Percentiles rank a stretch among this genome's conserved stretches.
Conservation (phyloP, 2,113 vertebrate species). For the pig (Sus scrofa) region DNA sequence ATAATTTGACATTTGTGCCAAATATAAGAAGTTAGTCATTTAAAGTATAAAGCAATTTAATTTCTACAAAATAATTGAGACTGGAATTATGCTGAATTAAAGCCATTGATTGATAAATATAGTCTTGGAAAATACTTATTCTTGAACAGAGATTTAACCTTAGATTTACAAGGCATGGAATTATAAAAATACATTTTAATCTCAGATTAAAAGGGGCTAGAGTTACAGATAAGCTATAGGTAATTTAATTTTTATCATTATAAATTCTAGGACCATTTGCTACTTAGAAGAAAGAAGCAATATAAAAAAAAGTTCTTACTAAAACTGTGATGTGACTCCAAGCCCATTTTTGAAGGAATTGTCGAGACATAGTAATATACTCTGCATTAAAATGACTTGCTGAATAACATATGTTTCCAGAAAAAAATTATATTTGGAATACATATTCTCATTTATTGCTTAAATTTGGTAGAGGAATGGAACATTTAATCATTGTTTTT, state of each 20-base stretch:
- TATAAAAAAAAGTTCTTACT: neutral
- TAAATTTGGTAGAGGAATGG: neutral
- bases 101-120: neutral
- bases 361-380: neutral
- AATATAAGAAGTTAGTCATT: neutral
- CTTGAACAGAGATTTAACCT: neutral
- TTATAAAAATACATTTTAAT: conserved; percentile 1
- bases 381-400: neutral
- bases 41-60: conserved; percentile 14
- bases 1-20: neutral
- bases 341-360: neutral
- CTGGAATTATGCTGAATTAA: conserved; percentile 40
- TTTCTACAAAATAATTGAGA: conserved; percentile 47
- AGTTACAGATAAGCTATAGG: neutral
- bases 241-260: neutral
- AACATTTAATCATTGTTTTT: neutral
- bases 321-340: neutral
- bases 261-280: neutral
- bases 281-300: neutral
- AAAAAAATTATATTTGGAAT: neutral
- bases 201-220: neutral
- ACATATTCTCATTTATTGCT: neutral
- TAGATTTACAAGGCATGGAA: conserved; percentile 3
- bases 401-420: neutral
- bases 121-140: neutral